A percentile compares a stretch with the other conserved stretches of the same genome.
Conservation (phyloP, 2,113 vertebrate genomes). For the Orthonyx spaldingii region DNA sequence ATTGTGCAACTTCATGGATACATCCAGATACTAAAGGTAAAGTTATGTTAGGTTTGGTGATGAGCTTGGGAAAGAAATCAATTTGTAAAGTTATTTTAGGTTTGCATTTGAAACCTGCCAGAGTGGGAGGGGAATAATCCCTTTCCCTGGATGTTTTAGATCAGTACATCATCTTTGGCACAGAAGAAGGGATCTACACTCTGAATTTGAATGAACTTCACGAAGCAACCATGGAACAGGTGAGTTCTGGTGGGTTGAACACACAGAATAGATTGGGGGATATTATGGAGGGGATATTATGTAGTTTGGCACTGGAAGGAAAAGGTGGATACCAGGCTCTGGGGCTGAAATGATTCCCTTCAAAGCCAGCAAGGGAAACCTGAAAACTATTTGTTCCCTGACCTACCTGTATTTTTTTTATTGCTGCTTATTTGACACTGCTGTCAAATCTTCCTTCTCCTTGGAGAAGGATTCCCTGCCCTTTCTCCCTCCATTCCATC, state of each 20-base stretch:
- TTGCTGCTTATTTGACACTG: background rate
- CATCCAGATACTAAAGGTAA: slow-evolving; percentile 98
- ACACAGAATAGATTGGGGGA: background rate
- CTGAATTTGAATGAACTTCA: slow-evolving; percentile 97
- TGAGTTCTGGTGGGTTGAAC: slow-evolving; percentile 32
- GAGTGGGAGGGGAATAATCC: background rate
- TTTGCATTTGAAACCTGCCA: background rate
- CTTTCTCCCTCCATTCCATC: background rate
- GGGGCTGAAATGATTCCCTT: background rate
- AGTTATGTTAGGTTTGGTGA: background rate
- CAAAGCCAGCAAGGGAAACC: background rate
- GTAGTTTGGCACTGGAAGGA: background rate
- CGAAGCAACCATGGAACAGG: slow-evolving; percentile 98
- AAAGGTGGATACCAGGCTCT: background rate
- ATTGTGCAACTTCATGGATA: slow-evolving; percentile 98
- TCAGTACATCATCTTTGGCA: slow-evolving; percentile 97
- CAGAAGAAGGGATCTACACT: slow-evolving; percentile 96
- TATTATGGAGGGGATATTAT: accelerated
- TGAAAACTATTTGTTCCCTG: background rate
- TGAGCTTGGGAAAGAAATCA: background rate
- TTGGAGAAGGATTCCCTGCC: background rate
- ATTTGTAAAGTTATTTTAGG: slow-evolving; percentile 40
- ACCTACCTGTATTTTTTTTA: background rate
- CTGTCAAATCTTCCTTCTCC: background rate
- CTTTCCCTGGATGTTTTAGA: slow-evolving; percentile 52